Base-by-base conservation (phyloP, 2,797 vertebrate genomes). In the Thunnus albacares region DNA sequence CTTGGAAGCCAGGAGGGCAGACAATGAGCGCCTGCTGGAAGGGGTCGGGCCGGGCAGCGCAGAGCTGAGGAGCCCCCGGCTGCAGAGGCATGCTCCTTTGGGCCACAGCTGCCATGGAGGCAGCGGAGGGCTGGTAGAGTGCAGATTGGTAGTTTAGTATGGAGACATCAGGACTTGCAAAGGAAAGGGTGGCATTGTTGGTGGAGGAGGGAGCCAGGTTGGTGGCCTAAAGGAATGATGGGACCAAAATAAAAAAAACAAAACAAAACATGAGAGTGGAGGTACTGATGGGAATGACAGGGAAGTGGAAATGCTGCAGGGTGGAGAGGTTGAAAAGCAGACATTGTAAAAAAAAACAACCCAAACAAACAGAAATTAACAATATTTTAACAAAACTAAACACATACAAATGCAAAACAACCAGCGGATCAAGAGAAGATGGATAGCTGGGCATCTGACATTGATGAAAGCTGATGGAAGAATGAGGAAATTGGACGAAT, bases 1-100 rank as follows among this genome's bases (percentile, higher is more conserved):
- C 98, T 98, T 99, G 98, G 96, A 99, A 99, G 93, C 97, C 96
- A n/a, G 98, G 98, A 8, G 98, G 98, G 93, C 98, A 99, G 92
- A 99, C 98, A 30, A 99, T 99, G 93, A 99, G 97, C 1, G 98
- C 98, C 96, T 99, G 98, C 96, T 99, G 98, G 96, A 99, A 98
- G 94, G 98, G 98, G 95, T 99, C 98, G 0, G 98, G 97, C 69
- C 98, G 97, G 89, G 96, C 93, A 38, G 97, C 96, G 76, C 98
- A 99, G 88, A 99, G 97, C 95, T 98, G 98, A 70, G 98, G 96
- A 6, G 97, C 95, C 78, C 96, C 96, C 0, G 97, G 96, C 96
- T 98, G 98, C 90, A 99, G 94, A 81, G 98, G 97, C 97, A 99
- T 97, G 92, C 96, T 98, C 95, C 98, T 96, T 93, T 98, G 98